A percentile compares a stretch with the other conserved stretches of the same genome.
Evolutionary conservation across 2,113 vertebrate genomes (phyloP).

Genomic region (Coturnix japonica): DNA sequence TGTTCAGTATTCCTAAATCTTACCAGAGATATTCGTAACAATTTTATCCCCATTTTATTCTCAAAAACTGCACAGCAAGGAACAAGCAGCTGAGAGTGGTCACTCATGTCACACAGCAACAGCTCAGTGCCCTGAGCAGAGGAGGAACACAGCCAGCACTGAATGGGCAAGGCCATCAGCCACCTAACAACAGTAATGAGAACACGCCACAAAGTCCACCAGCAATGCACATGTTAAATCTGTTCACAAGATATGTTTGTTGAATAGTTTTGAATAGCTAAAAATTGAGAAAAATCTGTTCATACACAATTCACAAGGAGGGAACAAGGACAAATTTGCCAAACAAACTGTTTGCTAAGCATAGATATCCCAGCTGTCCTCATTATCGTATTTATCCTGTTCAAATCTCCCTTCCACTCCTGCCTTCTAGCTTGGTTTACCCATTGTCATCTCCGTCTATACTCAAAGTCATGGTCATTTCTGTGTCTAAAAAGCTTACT

Average conservation of each 20-base stretch:
- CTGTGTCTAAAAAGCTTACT: neutral
- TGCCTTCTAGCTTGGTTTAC: slow-evolving; percentile 17
- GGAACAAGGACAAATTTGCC: slow-evolving; percentile 54
- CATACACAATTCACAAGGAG: slow-evolving; percentile 36
- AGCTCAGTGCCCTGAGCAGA: neutral
- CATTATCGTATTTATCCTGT: slow-evolving; percentile 57
- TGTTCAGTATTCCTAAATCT: neutral
- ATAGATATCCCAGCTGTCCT: slow-evolving; percentile 65
- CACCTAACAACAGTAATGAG: neutral
- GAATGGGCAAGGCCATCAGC: neutral
- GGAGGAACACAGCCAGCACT: neutral
- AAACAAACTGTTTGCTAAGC: slow-evolving; percentile 61
- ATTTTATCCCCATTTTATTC: neutral
- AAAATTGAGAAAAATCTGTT: slow-evolving; percentile 63
- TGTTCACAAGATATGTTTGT: slow-evolving; percentile 41
- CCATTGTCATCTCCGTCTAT: slow-evolving; percentile 2
- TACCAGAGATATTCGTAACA: slow-evolving; percentile 12
- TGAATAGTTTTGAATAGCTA: slow-evolving; percentile 40
- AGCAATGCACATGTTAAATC: slow-evolving; percentile 36
- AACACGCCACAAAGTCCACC: slow-evolving; percentile 11
- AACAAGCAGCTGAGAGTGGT: slow-evolving; percentile 13
- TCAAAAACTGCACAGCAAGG: neutral
- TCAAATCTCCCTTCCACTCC: slow-evolving; percentile 45
- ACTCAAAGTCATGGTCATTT: neutral
- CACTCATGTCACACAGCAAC: neutral